These are phyloP conservation scores for Diarsia rubi DNA, from an alignment of 2,888 invertebrate genomes.

Conservation along the genomic window DNA sequence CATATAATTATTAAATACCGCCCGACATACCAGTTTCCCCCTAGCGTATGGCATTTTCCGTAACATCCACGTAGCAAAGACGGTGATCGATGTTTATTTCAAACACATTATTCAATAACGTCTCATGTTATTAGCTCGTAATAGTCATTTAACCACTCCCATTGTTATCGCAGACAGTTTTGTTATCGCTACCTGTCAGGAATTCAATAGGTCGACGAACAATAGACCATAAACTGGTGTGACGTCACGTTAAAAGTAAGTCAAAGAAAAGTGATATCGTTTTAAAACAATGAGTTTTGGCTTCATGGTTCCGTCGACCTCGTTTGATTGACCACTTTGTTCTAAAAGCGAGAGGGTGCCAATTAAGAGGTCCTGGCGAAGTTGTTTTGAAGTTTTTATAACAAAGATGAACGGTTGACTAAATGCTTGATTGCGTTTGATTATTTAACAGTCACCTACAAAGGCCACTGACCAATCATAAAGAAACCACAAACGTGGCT, in stretches of 20 bases:
- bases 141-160: conserved; percentile 41
- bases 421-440: conserved; percentile 37
- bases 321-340: conserved; percentile 10
- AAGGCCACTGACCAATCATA: conserved; percentile 11
- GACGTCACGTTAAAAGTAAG: conserved; percentile 55
- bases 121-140: conserved; percentile 35
- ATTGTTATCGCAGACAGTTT: conserved; percentile 51
- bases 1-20: not conserved
- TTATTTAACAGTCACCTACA: conserved; percentile 24
- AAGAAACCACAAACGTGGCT: conserved; percentile 15
- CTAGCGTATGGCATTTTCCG: not conserved
- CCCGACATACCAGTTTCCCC: not conserved
- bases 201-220: conserved; percentile 50
- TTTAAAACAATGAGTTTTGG: conserved; percentile 39
- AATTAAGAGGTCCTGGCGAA: conserved; percentile 17
- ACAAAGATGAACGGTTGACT: conserved; percentile 17
- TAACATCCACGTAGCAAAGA: not conserved
- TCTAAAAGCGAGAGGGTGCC: conserved; percentile 4
- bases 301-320: conserved; percentile 22
- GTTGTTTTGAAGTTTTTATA: conserved; percentile 13
- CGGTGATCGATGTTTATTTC: conserved; percentile 23
- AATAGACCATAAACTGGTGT: conserved; percentile 57
- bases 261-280: conserved; percentile 59
- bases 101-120: conserved; percentile 33
- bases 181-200: conserved; percentile 54